Evolutionary conservation across 2,888 invertebrate species (phyloP).

Genomic region (Gryllus longicercus): DNA sequence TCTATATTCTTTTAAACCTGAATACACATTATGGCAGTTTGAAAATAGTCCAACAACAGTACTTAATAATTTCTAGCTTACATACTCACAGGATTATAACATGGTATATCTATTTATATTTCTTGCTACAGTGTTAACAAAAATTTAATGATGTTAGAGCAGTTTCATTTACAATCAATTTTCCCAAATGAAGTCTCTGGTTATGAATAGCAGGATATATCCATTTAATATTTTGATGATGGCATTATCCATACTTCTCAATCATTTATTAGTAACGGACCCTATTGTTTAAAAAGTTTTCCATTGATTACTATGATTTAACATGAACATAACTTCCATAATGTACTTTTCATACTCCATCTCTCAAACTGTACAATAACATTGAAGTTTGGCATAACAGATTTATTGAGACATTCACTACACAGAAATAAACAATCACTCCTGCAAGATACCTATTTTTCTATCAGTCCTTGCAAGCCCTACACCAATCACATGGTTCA

Average conservation of each 20-base stretch:
- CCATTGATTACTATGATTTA: not conserved
- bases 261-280: too few species aligned
- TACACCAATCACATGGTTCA: slow-evolving; percentile 5
- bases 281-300: too few species aligned
- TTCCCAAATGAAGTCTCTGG: not conserved
- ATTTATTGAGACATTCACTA: not conserved
- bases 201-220: not conserved
- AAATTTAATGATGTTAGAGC: not conserved
- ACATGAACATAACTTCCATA: not conserved
- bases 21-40: slow-evolving; percentile 17
- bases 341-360: not conserved
- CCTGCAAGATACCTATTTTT: slow-evolving; percentile 10
- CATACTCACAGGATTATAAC: not conserved
- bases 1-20: slow-evolving; percentile 11
- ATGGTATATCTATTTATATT: not conserved
- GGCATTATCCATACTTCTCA: too few species aligned
- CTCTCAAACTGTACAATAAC: slow-evolving; percentile 17
- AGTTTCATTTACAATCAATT: not conserved
- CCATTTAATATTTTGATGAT: too few species aligned
- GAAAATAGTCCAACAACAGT: slow-evolving; percentile 17
- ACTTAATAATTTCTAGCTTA: not conserved
- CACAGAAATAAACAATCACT: slow-evolving; percentile 5
- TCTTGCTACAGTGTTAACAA: not conserved
- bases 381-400: not conserved
- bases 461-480: slow-evolving; percentile 10